Conservation (phyloP, 2,113 vertebrate genomes). For the Anhinga rufa region DNA sequence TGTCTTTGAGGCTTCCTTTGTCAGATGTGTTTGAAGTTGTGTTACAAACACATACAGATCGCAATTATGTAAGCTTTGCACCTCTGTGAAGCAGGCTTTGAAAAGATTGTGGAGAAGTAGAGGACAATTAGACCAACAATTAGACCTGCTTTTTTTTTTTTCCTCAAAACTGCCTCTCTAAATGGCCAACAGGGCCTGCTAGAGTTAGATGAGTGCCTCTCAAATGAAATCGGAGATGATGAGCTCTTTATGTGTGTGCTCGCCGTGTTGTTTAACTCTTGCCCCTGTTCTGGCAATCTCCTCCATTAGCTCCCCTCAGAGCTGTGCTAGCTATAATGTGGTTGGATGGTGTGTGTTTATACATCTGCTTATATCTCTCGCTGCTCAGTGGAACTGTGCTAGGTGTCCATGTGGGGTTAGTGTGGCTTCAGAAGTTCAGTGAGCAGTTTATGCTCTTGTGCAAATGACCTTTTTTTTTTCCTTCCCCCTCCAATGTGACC, state of each 20-base stretch:
- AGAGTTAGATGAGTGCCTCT: neutral
- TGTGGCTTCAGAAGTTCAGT: neutral
- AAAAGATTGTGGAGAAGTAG: neutral
- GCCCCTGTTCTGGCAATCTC: neutral
- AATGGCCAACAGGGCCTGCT: neutral
- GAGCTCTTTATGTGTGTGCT: neutral
- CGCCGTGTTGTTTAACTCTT: neutral
- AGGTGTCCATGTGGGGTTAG: neutral
- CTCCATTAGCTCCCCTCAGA: neutral
- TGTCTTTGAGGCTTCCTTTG: neutral
- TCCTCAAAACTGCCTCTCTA: neutral
- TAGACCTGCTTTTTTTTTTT: neutral
- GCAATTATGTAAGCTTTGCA: neutral
- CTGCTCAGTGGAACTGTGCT: neutral
- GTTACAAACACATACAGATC: neutral
- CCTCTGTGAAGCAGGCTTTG: neutral
- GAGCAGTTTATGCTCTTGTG: neutral
- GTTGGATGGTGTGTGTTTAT: neutral
- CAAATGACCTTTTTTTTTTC: neutral
- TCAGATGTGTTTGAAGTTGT: neutral
- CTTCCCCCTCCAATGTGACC: too few relatives aligned
- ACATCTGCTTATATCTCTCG: neutral
- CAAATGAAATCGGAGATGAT: neutral
- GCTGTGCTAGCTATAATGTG: fast-evolving
- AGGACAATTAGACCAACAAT: neutral